Conservation (phyloP, 92 coral and sea anemone genomes). For the Isaurus tuberculatus region DNA sequence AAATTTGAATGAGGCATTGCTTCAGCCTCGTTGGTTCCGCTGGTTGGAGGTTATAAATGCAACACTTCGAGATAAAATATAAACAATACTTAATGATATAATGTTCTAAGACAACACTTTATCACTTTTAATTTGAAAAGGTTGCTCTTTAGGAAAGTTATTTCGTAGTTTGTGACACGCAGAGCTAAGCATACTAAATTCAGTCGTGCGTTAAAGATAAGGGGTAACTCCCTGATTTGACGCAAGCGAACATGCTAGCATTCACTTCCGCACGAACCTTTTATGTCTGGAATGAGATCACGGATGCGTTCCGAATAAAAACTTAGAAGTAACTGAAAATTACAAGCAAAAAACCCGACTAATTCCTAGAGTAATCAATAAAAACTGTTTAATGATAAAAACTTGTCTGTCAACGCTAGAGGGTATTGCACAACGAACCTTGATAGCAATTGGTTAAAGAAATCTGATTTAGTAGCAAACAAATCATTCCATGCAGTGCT, state of each 20-base stretch:
- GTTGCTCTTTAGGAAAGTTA: constrained; percentile 8
- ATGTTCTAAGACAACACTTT: constrained; percentile 21
- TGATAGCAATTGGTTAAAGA: constrained; percentile 29
- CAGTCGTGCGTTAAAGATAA: constrained; percentile 30
- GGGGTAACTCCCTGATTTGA: constrained; percentile 39
- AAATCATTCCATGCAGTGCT: constrained; percentile 45
- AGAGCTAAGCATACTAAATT: background rate
- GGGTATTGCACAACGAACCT: constrained; percentile 38
- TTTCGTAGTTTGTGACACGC: background rate
- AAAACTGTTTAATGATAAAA: constrained; percentile 16
- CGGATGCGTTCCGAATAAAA: constrained; percentile 7
- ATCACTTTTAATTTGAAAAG: constrained; percentile 18
- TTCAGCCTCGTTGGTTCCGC: background rate
- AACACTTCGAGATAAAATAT: constrained; percentile 16
- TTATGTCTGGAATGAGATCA: constrained; percentile 19
- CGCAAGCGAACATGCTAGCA: constrained; percentile 33
- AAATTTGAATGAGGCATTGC: background rate
- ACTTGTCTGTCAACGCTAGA: constrained; percentile 27
- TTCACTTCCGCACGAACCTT: constrained; percentile 40
- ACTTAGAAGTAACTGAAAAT: background rate
- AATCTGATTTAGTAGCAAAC: constrained; percentile 41
- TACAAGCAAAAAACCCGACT: background rate
- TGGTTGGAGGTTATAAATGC: background rate
- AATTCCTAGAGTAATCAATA: background rate
- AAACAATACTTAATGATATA: constrained; percentile 11